These are phyloP conservation scores for Nemoura dubitans DNA, from an alignment of 2,888 invertebrate species.

Conservation along the genomic window DNA sequence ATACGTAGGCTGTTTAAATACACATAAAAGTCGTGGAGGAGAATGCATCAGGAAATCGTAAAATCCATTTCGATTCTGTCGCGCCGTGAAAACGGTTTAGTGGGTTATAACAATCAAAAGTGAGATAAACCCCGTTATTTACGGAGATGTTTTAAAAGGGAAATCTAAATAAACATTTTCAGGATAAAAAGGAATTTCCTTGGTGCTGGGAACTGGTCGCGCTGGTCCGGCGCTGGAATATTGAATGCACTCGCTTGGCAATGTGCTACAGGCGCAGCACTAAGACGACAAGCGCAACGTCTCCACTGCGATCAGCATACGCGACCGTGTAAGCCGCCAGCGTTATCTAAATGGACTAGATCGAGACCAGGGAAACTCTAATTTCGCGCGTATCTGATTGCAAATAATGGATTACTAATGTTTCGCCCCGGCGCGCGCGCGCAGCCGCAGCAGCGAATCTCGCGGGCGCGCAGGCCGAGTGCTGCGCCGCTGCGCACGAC, in stretches of 20 bases:
- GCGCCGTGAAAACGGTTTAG: not conserved
- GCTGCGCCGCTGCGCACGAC: not conserved
- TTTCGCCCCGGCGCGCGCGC: too few species aligned
- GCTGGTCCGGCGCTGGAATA: not conserved
- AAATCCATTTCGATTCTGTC: not conserved
- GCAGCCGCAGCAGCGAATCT: slow-evolving; percentile 1
- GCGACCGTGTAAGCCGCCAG: not conserved
- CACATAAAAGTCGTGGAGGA: not conserved
- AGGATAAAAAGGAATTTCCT: not conserved
- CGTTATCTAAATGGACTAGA: not conserved
- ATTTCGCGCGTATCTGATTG: slow-evolving; percentile 14
- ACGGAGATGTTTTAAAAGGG: not conserved
- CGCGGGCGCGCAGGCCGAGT: too few species aligned
- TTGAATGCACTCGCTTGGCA: slow-evolving; percentile 12
- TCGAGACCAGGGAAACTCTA: slow-evolving; percentile 7
- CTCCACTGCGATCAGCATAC: not conserved
- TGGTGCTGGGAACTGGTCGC: not conserved
- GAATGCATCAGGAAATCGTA: slow-evolving; percentile 24
- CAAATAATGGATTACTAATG: slow-evolving; percentile 40
- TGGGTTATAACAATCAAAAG: not conserved
- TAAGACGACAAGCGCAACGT: too few species aligned
- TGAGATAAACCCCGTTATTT: not conserved
- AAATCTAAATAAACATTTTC: not conserved
- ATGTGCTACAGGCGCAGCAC: too few species aligned
- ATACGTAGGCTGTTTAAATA: slow-evolving; percentile 7